Conservation (phyloP, 2,113 vertebrate genomes). For the Orycteropus afer region DNA sequence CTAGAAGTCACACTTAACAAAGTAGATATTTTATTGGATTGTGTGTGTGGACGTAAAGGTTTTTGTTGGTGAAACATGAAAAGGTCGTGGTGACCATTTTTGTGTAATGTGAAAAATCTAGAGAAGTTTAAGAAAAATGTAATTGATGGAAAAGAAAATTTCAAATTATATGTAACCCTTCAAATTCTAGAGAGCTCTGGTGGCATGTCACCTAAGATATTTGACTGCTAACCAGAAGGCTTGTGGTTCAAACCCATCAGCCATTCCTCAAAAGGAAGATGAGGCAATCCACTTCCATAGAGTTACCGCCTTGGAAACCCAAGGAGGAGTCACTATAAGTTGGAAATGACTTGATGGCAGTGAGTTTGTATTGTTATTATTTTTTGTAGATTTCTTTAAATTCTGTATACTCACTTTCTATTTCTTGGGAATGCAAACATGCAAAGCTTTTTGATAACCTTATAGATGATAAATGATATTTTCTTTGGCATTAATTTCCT, state of each 20-base stretch:
- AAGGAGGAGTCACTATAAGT: no score
- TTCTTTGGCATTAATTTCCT: neutral
- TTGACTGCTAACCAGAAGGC: no score
- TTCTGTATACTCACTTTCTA: neutral
- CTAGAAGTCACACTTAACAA: neutral
- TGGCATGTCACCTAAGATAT: no score
- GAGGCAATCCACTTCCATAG: no score
- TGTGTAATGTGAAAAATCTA: neutral
- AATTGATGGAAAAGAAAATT: conserved; percentile 1
- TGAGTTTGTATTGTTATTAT: no score
- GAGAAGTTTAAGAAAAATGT: neutral
- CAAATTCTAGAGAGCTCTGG: neutral
- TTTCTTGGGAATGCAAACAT: neutral
- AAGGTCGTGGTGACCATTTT: neutral
- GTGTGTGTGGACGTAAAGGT: neutral
- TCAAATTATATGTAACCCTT: neutral
- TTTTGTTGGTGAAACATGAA: neutral
- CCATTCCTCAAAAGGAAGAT: no score
- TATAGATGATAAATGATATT: neutral
- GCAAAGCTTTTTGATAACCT: neutral
- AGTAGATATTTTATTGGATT: neutral
- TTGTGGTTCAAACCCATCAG: no score
- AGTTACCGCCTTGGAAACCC: no score
- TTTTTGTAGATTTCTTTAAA: no score
- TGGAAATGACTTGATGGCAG: no score